Evolutionary conservation across 2,797 vertebrate genomes (phyloP).

Genomic region (Premnoplex brunnescens): DNA sequence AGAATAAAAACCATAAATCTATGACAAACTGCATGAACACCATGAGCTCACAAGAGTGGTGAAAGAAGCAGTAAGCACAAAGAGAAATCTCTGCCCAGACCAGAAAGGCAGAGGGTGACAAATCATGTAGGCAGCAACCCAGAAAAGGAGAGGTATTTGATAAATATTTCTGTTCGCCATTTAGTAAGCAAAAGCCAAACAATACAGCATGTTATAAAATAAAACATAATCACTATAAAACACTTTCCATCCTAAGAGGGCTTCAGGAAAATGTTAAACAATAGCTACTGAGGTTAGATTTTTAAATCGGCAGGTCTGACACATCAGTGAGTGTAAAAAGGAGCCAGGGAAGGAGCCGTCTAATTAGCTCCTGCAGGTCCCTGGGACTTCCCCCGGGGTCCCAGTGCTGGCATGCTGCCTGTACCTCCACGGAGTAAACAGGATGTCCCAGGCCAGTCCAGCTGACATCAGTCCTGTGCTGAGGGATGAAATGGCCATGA

Average conservation of each 20-base stretch:
- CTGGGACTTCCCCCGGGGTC: slow-evolving; percentile 37
- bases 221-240: not conserved
- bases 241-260: not conserved
- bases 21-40: not conserved
- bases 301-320: slow-evolving; percentile 28
- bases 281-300: not conserved
- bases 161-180: not conserved
- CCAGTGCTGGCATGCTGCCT: not conserved
- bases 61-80: not conserved
- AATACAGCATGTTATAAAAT: not conserved
- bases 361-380: slow-evolving; percentile 18
- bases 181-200: slow-evolving; percentile 25
- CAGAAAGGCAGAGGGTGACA: not conserved
- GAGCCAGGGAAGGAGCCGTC: not conserved
- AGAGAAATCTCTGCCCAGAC: not conserved
- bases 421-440: slow-evolving; percentile 35
- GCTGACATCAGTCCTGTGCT: slow-evolving; percentile 34
- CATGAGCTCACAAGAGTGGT: not conserved
- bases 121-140: not conserved
- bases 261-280: slow-evolving; percentile 49
- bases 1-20: not conserved
- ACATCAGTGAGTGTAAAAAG: not conserved
- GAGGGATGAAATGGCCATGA: not conserved
- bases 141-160: not conserved
- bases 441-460: slow-evolving; percentile 17